Percentiles rank a stretch among this genome's conserved stretches.
Conservation (phyloP, 2,888 invertebrate genomes). For the Kryphioiulus occultus region DNA sequence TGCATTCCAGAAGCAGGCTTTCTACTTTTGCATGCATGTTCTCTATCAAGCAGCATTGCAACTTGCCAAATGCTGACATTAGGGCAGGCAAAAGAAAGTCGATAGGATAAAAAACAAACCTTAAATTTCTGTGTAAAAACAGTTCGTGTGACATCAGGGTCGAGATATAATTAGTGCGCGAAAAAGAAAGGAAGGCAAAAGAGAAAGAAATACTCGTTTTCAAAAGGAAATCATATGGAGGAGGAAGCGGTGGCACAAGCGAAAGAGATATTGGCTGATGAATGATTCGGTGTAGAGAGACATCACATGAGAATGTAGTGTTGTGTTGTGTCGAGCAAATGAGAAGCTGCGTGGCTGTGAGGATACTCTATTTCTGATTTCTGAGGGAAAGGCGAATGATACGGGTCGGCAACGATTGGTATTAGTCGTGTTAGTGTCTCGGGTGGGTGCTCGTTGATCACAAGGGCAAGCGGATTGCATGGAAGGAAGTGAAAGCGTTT, state of each 20-base stretch:
- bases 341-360: background rate
- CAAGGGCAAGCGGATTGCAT: background rate
- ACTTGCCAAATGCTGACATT: background rate
- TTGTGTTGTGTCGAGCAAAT: background rate
- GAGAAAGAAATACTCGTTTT: conserved; percentile 30
- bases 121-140: conserved; percentile 20
- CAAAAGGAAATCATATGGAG: background rate
- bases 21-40: background rate
- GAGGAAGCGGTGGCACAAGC: background rate
- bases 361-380: background rate
- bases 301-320: background rate
- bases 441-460: background rate
- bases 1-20: background rate
- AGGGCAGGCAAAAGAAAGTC: background rate
- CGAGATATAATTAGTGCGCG: conserved; percentile 20
- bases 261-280: background rate
- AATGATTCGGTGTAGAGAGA: background rate
- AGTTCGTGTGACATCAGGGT: background rate
- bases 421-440: conserved; percentile 3
- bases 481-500: conserved; percentile 37
- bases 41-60: background rate
- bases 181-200: conserved; percentile 33
- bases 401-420: background rate
- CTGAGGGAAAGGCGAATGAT: background rate
- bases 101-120: conserved; percentile 31